A percentile compares a stretch with the other conserved stretches of the same genome.
These are phyloP conservation scores for Argyra leucocephala DNA, from an alignment of 2,888 invertebrate genomes.

Conservation along the genomic window DNA sequence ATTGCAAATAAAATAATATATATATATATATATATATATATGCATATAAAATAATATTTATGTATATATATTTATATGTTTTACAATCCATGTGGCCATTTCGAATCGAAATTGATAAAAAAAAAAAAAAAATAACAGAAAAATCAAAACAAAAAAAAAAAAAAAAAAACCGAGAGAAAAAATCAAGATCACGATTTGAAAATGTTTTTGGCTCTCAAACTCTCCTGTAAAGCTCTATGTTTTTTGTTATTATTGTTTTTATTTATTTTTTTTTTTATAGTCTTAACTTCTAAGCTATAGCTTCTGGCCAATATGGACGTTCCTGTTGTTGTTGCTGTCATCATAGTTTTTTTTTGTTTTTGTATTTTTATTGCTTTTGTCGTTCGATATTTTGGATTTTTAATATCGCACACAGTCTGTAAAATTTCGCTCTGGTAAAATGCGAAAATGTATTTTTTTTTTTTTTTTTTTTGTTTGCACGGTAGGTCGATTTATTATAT, in stretches of 20 bases:
- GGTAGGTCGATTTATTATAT: not conserved
- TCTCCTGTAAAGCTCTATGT: not conserved
- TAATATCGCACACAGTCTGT: slow-evolving; percentile 3
- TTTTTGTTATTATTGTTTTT: no score
- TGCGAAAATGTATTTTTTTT: not conserved
- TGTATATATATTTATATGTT: not conserved
- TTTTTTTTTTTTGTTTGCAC: not conserved
- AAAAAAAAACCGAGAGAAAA: not conserved
- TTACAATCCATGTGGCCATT: not conserved
- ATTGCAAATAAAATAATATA: no score
- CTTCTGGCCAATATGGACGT: not conserved
- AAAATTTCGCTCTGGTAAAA: not conserved
- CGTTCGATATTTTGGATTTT: not conserved
- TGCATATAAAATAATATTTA: not conserved
- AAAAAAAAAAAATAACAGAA: not conserved
- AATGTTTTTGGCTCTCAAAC: not conserved
- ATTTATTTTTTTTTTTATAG: no score
- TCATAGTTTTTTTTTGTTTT: not conserved
- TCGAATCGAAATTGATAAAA: not conserved
- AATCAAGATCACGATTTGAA: slow-evolving; percentile 1
- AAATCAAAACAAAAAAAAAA: not conserved
- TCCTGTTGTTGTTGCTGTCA: not conserved
- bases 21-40: not conserved
- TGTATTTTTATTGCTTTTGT: not conserved
- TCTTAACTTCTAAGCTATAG: not conserved